Percentiles rank a stretch among this genome's conserved stretches.
phyloP scores from a whole-genome alignment of 2,888 invertebrate genomes.

The Cristatella mucedo region DNA sequence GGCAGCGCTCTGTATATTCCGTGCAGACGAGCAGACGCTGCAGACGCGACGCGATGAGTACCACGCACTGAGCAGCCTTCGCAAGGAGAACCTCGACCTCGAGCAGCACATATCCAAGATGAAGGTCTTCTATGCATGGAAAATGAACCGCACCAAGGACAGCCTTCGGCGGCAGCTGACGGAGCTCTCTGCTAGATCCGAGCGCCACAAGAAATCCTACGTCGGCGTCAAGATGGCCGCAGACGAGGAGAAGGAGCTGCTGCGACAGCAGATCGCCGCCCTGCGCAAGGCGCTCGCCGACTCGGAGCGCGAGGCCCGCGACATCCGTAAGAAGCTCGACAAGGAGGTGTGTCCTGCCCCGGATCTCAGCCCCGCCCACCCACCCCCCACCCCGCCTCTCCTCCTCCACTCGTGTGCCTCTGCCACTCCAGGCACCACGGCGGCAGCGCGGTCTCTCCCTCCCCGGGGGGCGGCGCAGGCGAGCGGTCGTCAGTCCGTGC shows the following conservation, averaged over 20 bases:
- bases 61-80: constrained; percentile 20
- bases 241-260: constrained; percentile 25
- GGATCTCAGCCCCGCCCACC: no score
- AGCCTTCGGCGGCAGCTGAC: constrained; percentile 19
- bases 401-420: no score
- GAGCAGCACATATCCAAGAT: constrained; percentile 28
- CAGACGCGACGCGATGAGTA: constrained; percentile 14
- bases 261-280: constrained; percentile 28
- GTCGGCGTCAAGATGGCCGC: constrained; percentile 24
- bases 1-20: no score
- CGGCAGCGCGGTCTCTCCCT: no score
- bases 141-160: constrained; percentile 16
- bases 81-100: constrained; percentile 29
- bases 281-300: constrained; percentile 24
- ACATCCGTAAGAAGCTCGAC: constrained; percentile 27
- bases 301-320: constrained; percentile 26
- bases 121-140: constrained; percentile 30
- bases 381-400: no score
- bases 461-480: no score
- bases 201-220: constrained; percentile 23
- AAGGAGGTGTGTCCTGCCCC: constrained; percentile 24
- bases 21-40: constrained; percentile 1
- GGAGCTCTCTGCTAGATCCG: constrained; percentile 21
- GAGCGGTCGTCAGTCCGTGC: no score
- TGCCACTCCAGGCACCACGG: no score